Evolutionary conservation across 2,797 vertebrate genomes (phyloP), one percentile per base, ranked within the genome.

Genomic region (Anniella stebbinsi): DNA sequence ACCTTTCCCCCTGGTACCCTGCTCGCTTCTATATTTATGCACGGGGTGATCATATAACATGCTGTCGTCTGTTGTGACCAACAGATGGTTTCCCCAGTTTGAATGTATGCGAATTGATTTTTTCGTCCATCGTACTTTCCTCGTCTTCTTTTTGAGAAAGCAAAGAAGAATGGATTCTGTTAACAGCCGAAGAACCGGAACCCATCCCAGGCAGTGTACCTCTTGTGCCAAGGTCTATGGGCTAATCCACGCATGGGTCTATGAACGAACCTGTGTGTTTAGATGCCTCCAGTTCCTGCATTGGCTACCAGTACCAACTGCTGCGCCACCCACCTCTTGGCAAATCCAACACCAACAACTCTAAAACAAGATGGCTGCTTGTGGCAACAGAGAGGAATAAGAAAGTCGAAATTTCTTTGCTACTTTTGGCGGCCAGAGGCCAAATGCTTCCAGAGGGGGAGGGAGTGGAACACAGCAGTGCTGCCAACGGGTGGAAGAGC

Each of bases 141-240:
- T 75, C 3, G 9, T 3, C 48, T 48, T 73, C 76, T 45, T 30
- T 86, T 48, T 2, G 33, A 36, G 45, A 69, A 54, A 48, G 11
- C 45, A 5, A 36, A 1, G 8, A 75, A 51, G 86, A 38, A 54
- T 11, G 21, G 51, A 28, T 51, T n/a, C 4, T 4, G 3, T 30
- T 10, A 8, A 63, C 1, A 21, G 70, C 8, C 48, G 7, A 73
- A 54, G 28, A 33, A 54, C 57, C 17, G 41, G 57, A n/a, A 38
- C 13, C 33, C 6, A 1, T 38, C 3, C 1, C 0, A 4, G 6
- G 33, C 1, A 11, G 12, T 15, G 33, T 12, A 45, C 6, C 11
- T 3, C 21, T 38, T 57, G 51, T 7, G 25, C n/a, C 36, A 57
- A 33, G 2, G 48, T 4, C 84, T 30, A 17, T 21, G 54, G 12